These are phyloP conservation scores for Seladonia tumulorum DNA, from an alignment of 2,888 invertebrate genomes.

Conservation along the genomic window DNA sequence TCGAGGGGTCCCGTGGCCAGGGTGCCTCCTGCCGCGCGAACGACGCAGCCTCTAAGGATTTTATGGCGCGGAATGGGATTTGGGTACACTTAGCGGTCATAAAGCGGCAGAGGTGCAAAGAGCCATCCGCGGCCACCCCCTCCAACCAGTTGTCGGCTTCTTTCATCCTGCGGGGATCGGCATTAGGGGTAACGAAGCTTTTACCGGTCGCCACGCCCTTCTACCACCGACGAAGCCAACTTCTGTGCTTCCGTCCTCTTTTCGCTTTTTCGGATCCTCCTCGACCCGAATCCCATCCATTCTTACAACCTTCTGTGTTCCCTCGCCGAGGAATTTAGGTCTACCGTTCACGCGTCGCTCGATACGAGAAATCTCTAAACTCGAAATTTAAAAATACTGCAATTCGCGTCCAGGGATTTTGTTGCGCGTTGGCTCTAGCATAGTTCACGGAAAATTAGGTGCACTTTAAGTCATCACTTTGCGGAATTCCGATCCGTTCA, in stretches of 20 bases:
- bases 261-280: not conserved
- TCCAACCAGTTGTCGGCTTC: slow-evolving; percentile 67
- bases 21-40: slow-evolving; percentile 63
- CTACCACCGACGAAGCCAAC: slow-evolving; percentile 62
- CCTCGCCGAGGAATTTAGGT: slow-evolving; percentile 13
- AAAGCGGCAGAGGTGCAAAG: slow-evolving; percentile 82
- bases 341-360: not conserved
- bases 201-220: slow-evolving; percentile 61
- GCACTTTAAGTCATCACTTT: not conserved
- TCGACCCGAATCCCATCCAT: not conserved
- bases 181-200: slow-evolving; percentile 64
- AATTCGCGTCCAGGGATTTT: no score
- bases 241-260: slow-evolving; percentile 42
- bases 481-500: not conserved
- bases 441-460: no score
- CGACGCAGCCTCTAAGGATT: slow-evolving; percentile 67
- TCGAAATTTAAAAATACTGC: no score
- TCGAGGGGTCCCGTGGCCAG: slow-evolving; percentile 27
- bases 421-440: no score
- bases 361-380: not conserved
- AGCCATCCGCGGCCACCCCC: slow-evolving; percentile 73
- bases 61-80: slow-evolving; percentile 80
- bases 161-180: slow-evolving; percentile 73
- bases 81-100: slow-evolving; percentile 82
- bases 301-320: not conserved